Evolutionary conservation across 2,888 invertebrate species (phyloP), one percentile per base, ranked within the genome.

Genomic region (Drosophila dives): DNA sequence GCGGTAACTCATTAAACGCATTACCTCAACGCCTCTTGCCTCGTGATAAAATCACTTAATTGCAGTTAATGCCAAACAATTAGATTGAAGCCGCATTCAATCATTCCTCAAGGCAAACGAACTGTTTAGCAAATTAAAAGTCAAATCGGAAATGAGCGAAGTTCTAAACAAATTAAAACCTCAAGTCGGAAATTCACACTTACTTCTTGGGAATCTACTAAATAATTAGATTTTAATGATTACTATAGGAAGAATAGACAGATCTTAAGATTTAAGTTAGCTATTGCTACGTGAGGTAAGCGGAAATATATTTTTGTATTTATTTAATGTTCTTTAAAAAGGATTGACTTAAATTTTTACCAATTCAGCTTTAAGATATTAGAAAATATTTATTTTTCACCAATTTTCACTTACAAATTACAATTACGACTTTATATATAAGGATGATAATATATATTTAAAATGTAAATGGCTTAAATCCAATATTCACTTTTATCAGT

Each of bases 11-110:
- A 81, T 81, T 81, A 72, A 64, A 72, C 70, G 66, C 64, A 72
- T 72, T 69, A 62, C 51, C 42, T 38, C 56, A 42, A 61, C 67
- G 51, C n/a, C 33, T 58, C 42, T 55, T 72, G 32, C 58, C 48
- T 38, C 51, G 15, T 40, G 69, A 73, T 73, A 61, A 63, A 58
- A 76, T 76, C 63, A 67, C 64, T 58, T 75, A 73, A 72, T 74
- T 68, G 67, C 50, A 59, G 75, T 61, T 80, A 85, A 83, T 78
- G 68, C 54, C 66, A 67, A 53, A 70, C 70, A 80, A 71, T 63
- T 40, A 48, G 48, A 53, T 45, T 20, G 36, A 38, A 54, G 32
- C 42, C 62, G 23, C 29, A 42, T n/a, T 40, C 48, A 60, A 60
- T 56, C 17, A 42, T 32, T 29, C 20, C 38, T 58, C 36, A 59